Base-by-base conservation (phyloP, 2,113 vertebrate genomes). In the Genyomyrus donnyi region DNA sequence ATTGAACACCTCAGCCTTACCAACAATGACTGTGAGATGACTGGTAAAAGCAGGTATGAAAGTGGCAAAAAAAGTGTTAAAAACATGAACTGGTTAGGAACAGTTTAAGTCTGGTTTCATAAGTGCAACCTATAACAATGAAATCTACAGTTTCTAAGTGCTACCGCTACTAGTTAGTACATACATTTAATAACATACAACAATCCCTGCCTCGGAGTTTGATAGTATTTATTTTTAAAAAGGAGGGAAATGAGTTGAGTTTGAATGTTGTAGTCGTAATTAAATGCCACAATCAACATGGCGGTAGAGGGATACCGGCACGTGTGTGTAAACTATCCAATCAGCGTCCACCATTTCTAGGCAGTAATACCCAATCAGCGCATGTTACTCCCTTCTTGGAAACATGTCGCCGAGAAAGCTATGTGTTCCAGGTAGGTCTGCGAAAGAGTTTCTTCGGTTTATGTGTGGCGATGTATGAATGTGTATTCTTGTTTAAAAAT, bases 361-460 rank as follows among this genome's bases (percentile, higher is more conserved):
- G 24, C 56, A 62, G 35, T 6, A 8, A 42, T 17, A 42, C 15
- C 74, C 74, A 77, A 77, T 77, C 35, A 19, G 35, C 13, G 35
- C 74, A 19, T 1, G 74, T 3, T 42, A 39, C 35, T 80, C 74
- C 35, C 35, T 39, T 39, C 35, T 80, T 39, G 74, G 35, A 80
- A 96, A 95, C 94, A 96, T 96, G 95, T 96, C 96, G 93, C 95
- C 96, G 90, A 94, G 94, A 94, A 96, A 95, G 95, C 94, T 96
- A 94, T 96, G 95, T 95, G 95, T 96, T 95, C 96, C 96, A 92
- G 96, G 96, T 96, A 89, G 92, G 95, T 92, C 45, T 11, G n/a
- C 21, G 4, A 35, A 45, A 35, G 35, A 88, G 19, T 31, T 42
- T 39, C 11, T 74, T 39, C 9, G 4, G 4, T 52, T 45, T 52